A percentile compares a stretch with the other conserved stretches of the same genome.
Conservation (phyloP, 2,113 vertebrate species). For the Myocastor coypus region DNA sequence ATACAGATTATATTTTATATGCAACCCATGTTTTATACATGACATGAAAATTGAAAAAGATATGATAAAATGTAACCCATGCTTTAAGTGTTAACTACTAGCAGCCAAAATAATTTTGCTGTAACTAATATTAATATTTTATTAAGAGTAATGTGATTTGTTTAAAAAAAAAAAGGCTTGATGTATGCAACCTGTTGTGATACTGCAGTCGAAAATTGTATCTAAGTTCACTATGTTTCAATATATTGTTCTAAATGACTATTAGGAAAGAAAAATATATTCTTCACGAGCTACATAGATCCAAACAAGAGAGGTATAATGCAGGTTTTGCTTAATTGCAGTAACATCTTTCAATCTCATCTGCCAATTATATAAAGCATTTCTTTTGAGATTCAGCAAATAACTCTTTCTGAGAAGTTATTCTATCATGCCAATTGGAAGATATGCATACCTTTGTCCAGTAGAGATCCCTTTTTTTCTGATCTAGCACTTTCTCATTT, state of each 20-base stretch:
- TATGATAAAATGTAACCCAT: background rate
- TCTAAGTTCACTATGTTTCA: conserved; percentile 7
- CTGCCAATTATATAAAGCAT: background rate
- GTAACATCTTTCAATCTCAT: background rate
- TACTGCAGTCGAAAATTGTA: background rate
- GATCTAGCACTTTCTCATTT: background rate
- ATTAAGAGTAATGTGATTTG: conserved; percentile 24
- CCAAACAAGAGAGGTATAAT: background rate
- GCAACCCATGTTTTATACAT: background rate
- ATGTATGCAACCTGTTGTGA: background rate
- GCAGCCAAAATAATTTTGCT: background rate
- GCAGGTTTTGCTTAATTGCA: background rate
- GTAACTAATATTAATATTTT: background rate
- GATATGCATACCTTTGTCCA: background rate
- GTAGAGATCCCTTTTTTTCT: background rate
- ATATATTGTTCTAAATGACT: background rate
- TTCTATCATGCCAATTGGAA: background rate
- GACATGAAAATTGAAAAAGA: conserved; percentile 24
- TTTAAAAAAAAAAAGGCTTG: background rate
- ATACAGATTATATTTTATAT: background rate
- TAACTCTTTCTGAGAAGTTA: background rate
- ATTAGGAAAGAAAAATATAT: background rate
- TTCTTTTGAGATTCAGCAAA: background rate
- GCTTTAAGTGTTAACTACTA: conserved; percentile 16
- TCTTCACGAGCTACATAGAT: background rate